These are phyloP conservation scores for Drosophila repletoides DNA, from an alignment of 1,140 invertebrate genomes.

Conservation along the genomic window DNA sequence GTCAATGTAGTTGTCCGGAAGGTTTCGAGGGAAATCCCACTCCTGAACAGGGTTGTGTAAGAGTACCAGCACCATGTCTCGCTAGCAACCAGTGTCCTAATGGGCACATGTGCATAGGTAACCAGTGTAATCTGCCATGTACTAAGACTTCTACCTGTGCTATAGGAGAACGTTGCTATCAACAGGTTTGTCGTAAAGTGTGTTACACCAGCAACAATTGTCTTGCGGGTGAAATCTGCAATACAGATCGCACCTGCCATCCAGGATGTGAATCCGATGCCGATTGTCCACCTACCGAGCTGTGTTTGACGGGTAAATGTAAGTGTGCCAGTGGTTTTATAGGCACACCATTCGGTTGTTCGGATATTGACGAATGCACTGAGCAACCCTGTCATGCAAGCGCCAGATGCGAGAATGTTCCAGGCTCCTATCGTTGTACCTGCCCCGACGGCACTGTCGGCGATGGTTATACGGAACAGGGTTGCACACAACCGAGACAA, in stretches of 20 bases:
- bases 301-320: slow-evolving; percentile 92
- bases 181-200: slow-evolving; percentile 91
- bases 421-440: slow-evolving; percentile 90
- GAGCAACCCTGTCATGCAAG: slow-evolving; percentile 90
- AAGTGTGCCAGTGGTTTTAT: slow-evolving; percentile 89
- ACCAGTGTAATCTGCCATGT: slow-evolving; percentile 90
- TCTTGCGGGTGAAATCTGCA: slow-evolving; percentile 93
- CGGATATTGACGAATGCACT: slow-evolving; percentile 91
- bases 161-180: slow-evolving; percentile 91
- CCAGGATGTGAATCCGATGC: slow-evolving; percentile 91
- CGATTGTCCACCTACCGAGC: slow-evolving; percentile 90
- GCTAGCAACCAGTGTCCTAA: slow-evolving; percentile 87
- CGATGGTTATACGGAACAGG: slow-evolving; percentile 88
- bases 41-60: slow-evolving; percentile 93
- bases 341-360: slow-evolving; percentile 87
- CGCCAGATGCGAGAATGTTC: slow-evolving; percentile 90
- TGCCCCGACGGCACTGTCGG: slow-evolving; percentile 91
- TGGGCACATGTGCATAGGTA: slow-evolving; percentile 88
- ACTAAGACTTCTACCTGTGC: slow-evolving; percentile 88
- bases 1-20: slow-evolving; percentile 89
- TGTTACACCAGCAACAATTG: slow-evolving; percentile 95
- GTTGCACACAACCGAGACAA: slow-evolving; percentile 88
- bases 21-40: slow-evolving; percentile 94
- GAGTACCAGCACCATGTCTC: slow-evolving; percentile 87
- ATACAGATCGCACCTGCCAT: slow-evolving; percentile 89